Percentiles rank a stretch among this genome's conserved stretches.
These are phyloP conservation scores for Discoglossus pictus DNA, from an alignment of 2,797 vertebrate species.

Conservation along the genomic window DNA sequence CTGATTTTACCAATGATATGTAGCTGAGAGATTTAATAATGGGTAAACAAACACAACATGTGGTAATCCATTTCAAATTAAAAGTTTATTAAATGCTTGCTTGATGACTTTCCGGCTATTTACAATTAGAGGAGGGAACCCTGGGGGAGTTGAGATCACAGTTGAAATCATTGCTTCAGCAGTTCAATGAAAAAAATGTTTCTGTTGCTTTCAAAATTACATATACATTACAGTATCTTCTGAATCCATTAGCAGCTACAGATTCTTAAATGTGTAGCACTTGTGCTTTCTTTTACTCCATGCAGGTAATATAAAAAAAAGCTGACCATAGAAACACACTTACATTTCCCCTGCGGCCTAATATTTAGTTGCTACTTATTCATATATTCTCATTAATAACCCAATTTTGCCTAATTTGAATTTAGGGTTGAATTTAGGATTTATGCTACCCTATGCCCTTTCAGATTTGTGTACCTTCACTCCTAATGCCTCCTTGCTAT, in stretches of 20 bases:
- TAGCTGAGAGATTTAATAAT: constrained; percentile 81
- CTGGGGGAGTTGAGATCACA: constrained; percentile 65
- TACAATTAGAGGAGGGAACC: constrained; percentile 74
- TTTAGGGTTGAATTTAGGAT: no score
- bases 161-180: constrained; percentile 61
- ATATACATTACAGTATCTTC: constrained; percentile 57
- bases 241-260: no score
- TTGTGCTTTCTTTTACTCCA: no score
- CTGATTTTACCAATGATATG: constrained; percentile 71
- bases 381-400: no score
- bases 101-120: constrained; percentile 80
- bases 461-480: no score
- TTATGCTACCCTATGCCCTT: no score
- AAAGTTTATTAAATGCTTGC: constrained; percentile 80
- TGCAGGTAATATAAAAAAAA: no score
- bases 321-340: no score
- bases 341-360: no score
- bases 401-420: no score
- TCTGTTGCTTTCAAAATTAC: constrained; percentile 58
- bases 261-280: neutral
- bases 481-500: no score
- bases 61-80: constrained; percentile 84
- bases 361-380: no score
- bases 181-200: constrained; percentile 69
- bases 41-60: constrained; percentile 83